These are phyloP conservation scores for Sesia apiformis DNA, from an alignment of 2,888 invertebrate species.

Conservation along the genomic window DNA sequence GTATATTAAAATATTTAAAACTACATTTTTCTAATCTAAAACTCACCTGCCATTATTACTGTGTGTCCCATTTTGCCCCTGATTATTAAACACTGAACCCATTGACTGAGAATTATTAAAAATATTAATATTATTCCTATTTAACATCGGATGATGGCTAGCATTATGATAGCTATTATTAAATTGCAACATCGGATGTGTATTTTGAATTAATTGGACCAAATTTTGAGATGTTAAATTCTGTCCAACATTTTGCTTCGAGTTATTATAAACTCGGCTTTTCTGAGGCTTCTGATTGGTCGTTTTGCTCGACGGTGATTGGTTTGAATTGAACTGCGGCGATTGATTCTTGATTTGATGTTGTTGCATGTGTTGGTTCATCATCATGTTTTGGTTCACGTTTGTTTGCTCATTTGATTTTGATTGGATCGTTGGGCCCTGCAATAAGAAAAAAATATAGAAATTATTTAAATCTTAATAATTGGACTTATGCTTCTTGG, in stretches of 20 bases:
- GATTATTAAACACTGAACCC: conserved; percentile 19
- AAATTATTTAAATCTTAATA: not conserved
- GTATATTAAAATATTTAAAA: no score
- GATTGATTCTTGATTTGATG: conserved; percentile 9
- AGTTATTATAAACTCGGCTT: conserved; percentile 45
- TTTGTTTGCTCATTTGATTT: conserved; percentile 34
- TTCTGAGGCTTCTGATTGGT: conserved; percentile 26
- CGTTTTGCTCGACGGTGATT: conserved; percentile 25
- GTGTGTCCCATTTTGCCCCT: conserved; percentile 40
- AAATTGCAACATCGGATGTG: conserved; percentile 59
- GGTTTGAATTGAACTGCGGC: conserved; percentile 10
- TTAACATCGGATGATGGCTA: conserved; percentile 56
- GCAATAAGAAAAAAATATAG: conserved; percentile 4
- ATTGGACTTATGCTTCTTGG: no score
- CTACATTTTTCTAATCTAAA: not conserved
- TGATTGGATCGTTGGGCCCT: conserved; percentile 41
- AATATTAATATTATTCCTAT: conserved; percentile 19
- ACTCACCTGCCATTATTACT: conserved; percentile 28
- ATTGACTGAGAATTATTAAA: conserved; percentile 20
- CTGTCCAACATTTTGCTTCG: conserved; percentile 23
- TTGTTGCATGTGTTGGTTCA: conserved; percentile 30
- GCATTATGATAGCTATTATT: conserved; percentile 59
- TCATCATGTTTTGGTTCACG: conserved; percentile 21
- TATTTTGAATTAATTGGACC: conserved; percentile 60
- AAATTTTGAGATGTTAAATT: conserved; percentile 48